Percentiles rank a stretch among this genome's conserved stretches.
Conservation (phyloP, 1,140 invertebrate genomes). For the Drosophila orosa region DNA sequence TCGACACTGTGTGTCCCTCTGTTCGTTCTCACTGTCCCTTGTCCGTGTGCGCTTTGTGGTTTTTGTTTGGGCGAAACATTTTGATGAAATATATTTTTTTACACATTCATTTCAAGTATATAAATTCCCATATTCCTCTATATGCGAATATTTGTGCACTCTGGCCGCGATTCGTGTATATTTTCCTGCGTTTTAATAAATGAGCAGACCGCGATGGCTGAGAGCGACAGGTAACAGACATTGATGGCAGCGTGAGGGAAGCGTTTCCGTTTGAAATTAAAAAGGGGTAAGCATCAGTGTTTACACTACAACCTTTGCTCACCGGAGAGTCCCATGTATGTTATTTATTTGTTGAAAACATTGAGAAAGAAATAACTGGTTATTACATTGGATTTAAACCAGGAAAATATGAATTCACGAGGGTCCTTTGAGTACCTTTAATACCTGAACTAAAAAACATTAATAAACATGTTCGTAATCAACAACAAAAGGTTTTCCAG, state of each 20-base stretch:
- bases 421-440: too few species aligned
- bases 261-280: slow-evolving; percentile 2
- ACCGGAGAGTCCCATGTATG: not conserved
- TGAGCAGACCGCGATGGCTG: slow-evolving; percentile 46
- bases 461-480: too few species aligned
- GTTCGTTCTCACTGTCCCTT: slow-evolving; percentile 26
- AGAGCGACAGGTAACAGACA: slow-evolving; percentile 38
- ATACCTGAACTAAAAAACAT: too few species aligned
- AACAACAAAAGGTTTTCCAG: too few species aligned
- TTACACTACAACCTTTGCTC: not conserved
- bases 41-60: slow-evolving; percentile 65
- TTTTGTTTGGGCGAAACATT: slow-evolving; percentile 65
- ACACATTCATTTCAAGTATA: slow-evolving; percentile 68
- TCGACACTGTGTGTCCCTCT: slow-evolving; percentile 24
- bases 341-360: not conserved
- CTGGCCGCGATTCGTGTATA: slow-evolving; percentile 18
- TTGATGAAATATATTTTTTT: slow-evolving; percentile 79
- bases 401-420: not conserved
- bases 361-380: not conserved
- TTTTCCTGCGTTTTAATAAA: slow-evolving; percentile 61
- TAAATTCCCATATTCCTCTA: slow-evolving; percentile 38
- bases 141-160: slow-evolving; percentile 17
- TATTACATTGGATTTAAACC: too few species aligned
- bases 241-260: slow-evolving; percentile 34
- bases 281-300: not conserved